Conservation (phyloP, 1,140 invertebrate species). For the Metaphire vulgaris region DNA sequence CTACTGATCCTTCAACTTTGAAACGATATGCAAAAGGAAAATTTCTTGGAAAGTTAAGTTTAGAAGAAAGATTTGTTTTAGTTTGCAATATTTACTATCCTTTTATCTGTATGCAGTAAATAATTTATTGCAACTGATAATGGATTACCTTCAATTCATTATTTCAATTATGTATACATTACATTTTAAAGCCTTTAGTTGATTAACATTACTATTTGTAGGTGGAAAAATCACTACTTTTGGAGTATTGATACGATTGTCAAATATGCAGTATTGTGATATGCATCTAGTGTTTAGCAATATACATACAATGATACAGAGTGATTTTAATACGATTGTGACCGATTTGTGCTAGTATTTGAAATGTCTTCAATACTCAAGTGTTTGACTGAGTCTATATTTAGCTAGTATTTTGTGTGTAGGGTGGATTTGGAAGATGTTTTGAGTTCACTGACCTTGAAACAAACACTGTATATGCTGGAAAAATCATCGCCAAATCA, state of each 20-base stretch:
- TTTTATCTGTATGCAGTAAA: background rate
- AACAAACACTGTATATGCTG: constrained; percentile 74
- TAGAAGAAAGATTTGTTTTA: no score
- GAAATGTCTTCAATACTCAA: no score
- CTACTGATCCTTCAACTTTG: background rate
- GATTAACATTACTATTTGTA: background rate
- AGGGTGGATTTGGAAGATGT: constrained; percentile 99
- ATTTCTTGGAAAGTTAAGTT: constrained; percentile 19
- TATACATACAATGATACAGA: background rate
- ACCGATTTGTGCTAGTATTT: no score
- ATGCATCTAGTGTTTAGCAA: background rate
- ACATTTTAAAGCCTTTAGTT: background rate
- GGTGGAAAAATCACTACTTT: background rate
- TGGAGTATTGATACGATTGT: background rate
- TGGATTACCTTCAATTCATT: background rate
- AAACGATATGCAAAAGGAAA: constrained; percentile 12
- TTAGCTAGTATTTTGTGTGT: constrained; percentile 25
- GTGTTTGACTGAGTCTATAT: background rate
- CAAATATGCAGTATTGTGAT: background rate
- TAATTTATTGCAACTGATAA: background rate
- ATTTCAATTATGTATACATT: background rate
- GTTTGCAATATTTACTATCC: no score
- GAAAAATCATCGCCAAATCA: constrained; percentile 92
- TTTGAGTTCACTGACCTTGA: constrained; percentile 83
- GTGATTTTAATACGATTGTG: background rate